phyloP scores from a whole-genome alignment of 2,797 vertebrate species.

The Tarsius wallacei region DNA sequence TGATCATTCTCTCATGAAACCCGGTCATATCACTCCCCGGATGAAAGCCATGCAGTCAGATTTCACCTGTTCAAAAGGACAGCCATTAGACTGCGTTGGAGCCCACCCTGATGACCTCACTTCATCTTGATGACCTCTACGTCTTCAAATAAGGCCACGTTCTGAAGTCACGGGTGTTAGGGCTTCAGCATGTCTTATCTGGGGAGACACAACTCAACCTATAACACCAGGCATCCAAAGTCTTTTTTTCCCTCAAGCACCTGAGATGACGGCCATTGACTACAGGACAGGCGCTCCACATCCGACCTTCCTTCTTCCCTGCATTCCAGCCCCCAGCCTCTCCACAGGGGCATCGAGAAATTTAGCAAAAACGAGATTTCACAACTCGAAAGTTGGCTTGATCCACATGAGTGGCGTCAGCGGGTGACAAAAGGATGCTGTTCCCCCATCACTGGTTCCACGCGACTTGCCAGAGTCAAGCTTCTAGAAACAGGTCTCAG shows the following conservation, averaged over 20 bases:
- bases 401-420: background rate
- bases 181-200: background rate
- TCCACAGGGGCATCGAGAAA: background rate
- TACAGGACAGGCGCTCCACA: background rate
- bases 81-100: background rate
- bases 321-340: background rate
- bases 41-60: too few species aligned
- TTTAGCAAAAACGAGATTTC: background rate
- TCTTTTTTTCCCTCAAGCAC: background rate
- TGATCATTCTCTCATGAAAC: too few species aligned
- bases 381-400: accelerated
- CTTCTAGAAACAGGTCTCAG: background rate
- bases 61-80: background rate
- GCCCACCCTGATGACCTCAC: accelerated
- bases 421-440: accelerated
- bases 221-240: too few species aligned
- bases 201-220: too few species aligned
- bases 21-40: too few species aligned
- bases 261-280: background rate
- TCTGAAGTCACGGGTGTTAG: background rate
- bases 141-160: background rate
- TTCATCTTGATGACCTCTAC: background rate
- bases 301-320: background rate
- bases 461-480: background rate
- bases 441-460: background rate